A percentile compares a stretch with the other conserved stretches of the same genome.
phyloP scores from a whole-genome alignment of 2,113 vertebrate species.

The Nerophis lumbriciformis region DNA sequence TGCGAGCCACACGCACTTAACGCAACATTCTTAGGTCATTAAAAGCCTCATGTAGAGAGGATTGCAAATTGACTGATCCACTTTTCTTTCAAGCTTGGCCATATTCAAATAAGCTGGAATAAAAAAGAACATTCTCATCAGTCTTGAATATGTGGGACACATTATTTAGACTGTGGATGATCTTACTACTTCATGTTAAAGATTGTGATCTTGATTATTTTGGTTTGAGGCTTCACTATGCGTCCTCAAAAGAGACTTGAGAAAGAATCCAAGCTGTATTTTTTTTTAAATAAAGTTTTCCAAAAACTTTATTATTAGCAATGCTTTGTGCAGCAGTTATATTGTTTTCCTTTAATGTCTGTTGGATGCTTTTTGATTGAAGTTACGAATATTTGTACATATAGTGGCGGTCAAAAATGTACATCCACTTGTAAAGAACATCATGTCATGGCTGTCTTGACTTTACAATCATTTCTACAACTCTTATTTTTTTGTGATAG shows the following conservation, averaged over 20 bases:
- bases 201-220: background rate
- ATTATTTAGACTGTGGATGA: background rate
- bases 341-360: background rate
- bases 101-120: background rate
- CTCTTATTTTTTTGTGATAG: too few species aligned
- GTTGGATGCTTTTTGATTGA: too few species aligned
- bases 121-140: slow-evolving; percentile 18
- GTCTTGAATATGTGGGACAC: background rate
- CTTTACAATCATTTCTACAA: too few species aligned
- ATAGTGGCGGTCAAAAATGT: too few species aligned
- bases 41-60: slow-evolving; percentile 4
- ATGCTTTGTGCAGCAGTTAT: background rate
- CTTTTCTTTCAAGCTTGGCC: slow-evolving; percentile 1
- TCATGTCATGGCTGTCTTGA: too few species aligned
- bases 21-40: slow-evolving; percentile 18
- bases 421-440: too few species aligned
- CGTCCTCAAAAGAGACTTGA: background rate
- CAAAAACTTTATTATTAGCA: background rate
- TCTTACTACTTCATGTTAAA: background rate
- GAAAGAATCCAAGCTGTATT: background rate
- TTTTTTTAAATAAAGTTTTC: background rate
- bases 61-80: background rate
- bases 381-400: too few species aligned
- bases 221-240: background rate
- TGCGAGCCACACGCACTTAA: slow-evolving; percentile 18